Base-by-base conservation (phyloP, 1,140 invertebrate genomes). In the Pseudomyrmex gracilis region DNA sequence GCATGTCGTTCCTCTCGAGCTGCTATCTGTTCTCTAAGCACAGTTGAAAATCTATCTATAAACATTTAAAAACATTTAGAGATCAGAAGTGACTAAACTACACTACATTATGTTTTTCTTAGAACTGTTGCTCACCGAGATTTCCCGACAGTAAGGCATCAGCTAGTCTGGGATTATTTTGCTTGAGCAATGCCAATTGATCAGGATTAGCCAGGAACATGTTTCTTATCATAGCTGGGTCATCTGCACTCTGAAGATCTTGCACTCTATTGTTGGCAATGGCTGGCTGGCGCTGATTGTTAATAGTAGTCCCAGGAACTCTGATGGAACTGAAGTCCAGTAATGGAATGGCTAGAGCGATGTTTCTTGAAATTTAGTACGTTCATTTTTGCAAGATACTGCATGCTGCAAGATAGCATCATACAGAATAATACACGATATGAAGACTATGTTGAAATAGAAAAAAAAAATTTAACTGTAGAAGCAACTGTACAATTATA, bases 161-260 rank as follows among this genome's bases (percentile, higher is more conserved):
- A 17, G 98, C 98, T 55, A 99, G 93, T 86, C 96, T 95, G 12
- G 98, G 97, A 95, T 99, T 99, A 89, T 99, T 98, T 92, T 99
- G 98, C 93, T 98, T 98, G 0, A 99, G 94, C 51, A 99, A 90
- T 0, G 98, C 97, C 82, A 99, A 91, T 90, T 99, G 98, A 93
- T 99, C 97, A 0, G 98, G 98, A 95, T 98, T 98, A n/a, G 97
- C 96, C 24, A 99, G 92, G 83, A 99, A 97, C 96, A 99, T 97
- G 87, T 99, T 97, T 85, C 97, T 95, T 60, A 99, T 97, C 85
- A 97, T 95, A n/a, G 96, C 96, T 20, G 98, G 98, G 94, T 99
- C 98, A 92, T 99, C 97, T 88, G 97, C 96, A 7, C 94, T 94
- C n/a, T 94, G 92, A 51, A 95, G 91, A 88, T 91, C 94, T 88